A percentile compares a stretch with the other conserved stretches of the same genome.
Conservation (phyloP, 2,888 invertebrate species). For the Synanthedon andrenaeformis region DNA sequence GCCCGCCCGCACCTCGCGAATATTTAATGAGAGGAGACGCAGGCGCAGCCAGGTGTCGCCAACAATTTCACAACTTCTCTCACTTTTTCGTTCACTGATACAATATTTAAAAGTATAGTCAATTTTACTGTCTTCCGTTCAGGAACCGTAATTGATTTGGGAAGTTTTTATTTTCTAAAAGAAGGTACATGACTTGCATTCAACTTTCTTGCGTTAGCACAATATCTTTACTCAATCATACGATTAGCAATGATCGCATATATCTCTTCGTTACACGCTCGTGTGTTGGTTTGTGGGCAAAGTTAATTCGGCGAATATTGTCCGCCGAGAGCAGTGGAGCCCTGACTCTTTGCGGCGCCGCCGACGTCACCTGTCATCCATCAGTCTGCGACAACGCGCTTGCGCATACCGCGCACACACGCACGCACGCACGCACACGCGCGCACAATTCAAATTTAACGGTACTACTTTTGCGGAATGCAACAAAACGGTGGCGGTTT, state of each 20-base stretch:
- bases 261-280: conserved; percentile 20
- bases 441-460: conserved; percentile 62
- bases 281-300: conserved; percentile 24
- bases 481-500: conserved; percentile 27
- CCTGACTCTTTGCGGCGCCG: conserved; percentile 44
- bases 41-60: conserved; percentile 2
- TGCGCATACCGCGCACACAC: conserved; percentile 35
- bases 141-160: no score
- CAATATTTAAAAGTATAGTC: no score
- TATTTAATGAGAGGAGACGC: conserved; percentile 33
- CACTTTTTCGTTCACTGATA: no score
- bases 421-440: conserved; percentile 12
- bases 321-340: conserved; percentile 19
- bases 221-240: no score
- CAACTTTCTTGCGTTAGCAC: no score
- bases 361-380: conserved; percentile 68
- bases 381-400: conserved; percentile 65
- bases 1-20: conserved; percentile 18
- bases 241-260: no score
- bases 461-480: conserved; percentile 52
- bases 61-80: neutral
- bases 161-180: no score
- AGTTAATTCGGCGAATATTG: conserved; percentile 24
- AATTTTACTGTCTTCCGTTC: no score
- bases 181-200: no score